These are phyloP conservation scores for Leucophenga montana DNA, from an alignment of 2,888 invertebrate species.

Conservation along the genomic window DNA sequence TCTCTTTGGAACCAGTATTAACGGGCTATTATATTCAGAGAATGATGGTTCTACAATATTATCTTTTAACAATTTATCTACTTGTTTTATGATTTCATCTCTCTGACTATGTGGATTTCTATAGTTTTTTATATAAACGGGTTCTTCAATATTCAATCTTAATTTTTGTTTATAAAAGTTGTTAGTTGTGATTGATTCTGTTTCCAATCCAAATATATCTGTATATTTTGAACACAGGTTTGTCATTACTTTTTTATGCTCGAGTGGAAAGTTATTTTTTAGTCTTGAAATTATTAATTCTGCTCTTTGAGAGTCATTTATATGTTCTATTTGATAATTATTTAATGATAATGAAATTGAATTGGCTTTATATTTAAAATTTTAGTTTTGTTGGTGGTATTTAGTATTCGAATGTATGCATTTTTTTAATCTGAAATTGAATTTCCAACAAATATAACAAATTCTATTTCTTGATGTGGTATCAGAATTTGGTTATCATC, in stretches of 20 bases:
- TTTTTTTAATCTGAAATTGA: background rate
- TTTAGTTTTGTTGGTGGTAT: no score
- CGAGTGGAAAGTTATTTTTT: no score
- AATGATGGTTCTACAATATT: background rate
- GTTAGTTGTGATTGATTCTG: background rate
- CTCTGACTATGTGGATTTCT: no score
- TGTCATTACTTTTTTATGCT: background rate
- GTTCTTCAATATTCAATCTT: no score
- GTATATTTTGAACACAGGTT: constrained; percentile 7
- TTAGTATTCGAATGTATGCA: no score
- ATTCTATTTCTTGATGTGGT: background rate
- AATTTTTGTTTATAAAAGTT: no score
- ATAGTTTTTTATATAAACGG: no score
- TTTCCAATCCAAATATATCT: constrained; percentile 1
- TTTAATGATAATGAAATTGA: background rate
- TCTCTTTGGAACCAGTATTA: no score
- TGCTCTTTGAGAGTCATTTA: no score
- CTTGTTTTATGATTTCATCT: no score
- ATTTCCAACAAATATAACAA: background rate
- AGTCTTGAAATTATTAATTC: background rate
- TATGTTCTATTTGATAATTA: background rate
- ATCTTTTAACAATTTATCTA: background rate
- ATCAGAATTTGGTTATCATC: background rate
- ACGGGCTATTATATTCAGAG: constrained; percentile 2
- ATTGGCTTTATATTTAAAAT: background rate